Evolutionary conservation across 2,113 vertebrate genomes (phyloP).

Genomic region (Onychostoma macrolepis): DNA sequence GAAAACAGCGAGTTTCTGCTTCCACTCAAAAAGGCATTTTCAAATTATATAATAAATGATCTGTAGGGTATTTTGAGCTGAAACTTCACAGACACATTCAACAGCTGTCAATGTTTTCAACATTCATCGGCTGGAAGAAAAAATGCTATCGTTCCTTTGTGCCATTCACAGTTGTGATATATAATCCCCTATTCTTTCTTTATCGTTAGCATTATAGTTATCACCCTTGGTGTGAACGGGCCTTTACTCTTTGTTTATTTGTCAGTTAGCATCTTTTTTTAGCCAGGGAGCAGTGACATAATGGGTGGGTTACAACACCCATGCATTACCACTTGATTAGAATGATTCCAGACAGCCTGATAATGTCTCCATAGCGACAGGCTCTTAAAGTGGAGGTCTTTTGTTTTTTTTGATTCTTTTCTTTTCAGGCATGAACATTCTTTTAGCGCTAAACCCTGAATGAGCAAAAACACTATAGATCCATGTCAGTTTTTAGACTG

Average conservation of each 20-base stretch:
- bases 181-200: background rate
- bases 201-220: background rate
- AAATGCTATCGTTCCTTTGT: background rate
- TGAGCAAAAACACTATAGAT: slow-evolving; percentile 6
- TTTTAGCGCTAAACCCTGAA: background rate
- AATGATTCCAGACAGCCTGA: slow-evolving; percentile 46
- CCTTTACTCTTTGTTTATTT: background rate
- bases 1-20: too few species aligned
- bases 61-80: too few species aligned
- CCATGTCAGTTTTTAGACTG: slow-evolving; percentile 1
- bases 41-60: too few species aligned
- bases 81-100: too few species aligned
- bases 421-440: slow-evolving; percentile 4
- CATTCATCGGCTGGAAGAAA: too few species aligned
- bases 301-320: slow-evolving; percentile 18
- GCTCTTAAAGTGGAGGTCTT: slow-evolving; percentile 22
- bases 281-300: slow-evolving; percentile 34
- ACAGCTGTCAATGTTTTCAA: background rate
- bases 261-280: slow-evolving; percentile 8
- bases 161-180: background rate
- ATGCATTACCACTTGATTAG: slow-evolving; percentile 32
- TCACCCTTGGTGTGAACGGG: background rate
- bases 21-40: too few species aligned
- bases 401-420: background rate
- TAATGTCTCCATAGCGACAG: slow-evolving; percentile 48